A percentile compares a stretch with the other conserved stretches of the same genome.
phyloP scores from a whole-genome alignment of 2,888 invertebrate genomes.

The Eupithecia dodoneata region DNA sequence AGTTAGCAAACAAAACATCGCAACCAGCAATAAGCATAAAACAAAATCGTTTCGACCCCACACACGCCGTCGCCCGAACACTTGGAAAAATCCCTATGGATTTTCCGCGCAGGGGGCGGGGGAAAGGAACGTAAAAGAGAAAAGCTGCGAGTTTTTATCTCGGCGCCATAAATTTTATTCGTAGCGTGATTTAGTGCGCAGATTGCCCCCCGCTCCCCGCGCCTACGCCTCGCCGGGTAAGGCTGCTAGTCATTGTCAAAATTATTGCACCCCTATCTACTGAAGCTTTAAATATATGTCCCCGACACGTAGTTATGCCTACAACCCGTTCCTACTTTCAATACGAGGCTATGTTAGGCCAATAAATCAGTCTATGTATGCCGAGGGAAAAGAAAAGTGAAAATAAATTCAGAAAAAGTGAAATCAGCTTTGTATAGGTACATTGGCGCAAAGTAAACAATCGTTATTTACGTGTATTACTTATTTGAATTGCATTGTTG shows the following conservation, averaged over 20 bases:
- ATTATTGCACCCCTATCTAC: conserved; percentile 85
- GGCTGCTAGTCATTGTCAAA: conserved; percentile 85
- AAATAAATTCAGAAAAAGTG: conserved; percentile 45
- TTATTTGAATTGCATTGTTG: conserved; percentile 56
- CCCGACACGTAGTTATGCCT: conserved; percentile 79
- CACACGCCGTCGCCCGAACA: conserved; percentile 81
- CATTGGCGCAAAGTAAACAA: conserved; percentile 45
- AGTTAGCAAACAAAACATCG: conserved; percentile 82
- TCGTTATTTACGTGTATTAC: conserved; percentile 38
- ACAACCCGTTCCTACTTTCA: conserved; percentile 70
- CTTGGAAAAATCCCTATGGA: conserved; percentile 85
- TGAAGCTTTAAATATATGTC: conserved; percentile 84
- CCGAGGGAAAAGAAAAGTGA: conserved; percentile 50
- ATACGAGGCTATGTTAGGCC: conserved; percentile 47
- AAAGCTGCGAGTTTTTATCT: conserved; percentile 86
- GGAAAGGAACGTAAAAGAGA: conserved; percentile 85
- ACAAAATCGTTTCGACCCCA: conserved; percentile 83
- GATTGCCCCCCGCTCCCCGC: conserved; percentile 81
- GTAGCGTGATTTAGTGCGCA: conserved; percentile 85
- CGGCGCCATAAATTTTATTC: conserved; percentile 86
- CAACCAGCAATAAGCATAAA: conserved; percentile 83
- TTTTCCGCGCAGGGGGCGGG: conserved; percentile 76
- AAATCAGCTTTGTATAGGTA: conserved; percentile 32
- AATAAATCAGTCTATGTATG: conserved; percentile 39
- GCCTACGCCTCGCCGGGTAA: conserved; percentile 82